Percentiles rank a stretch among this genome's conserved stretches.
These are phyloP conservation scores for Heliconius aoede DNA, from an alignment of 2,888 invertebrate genomes.

Conservation along the genomic window DNA sequence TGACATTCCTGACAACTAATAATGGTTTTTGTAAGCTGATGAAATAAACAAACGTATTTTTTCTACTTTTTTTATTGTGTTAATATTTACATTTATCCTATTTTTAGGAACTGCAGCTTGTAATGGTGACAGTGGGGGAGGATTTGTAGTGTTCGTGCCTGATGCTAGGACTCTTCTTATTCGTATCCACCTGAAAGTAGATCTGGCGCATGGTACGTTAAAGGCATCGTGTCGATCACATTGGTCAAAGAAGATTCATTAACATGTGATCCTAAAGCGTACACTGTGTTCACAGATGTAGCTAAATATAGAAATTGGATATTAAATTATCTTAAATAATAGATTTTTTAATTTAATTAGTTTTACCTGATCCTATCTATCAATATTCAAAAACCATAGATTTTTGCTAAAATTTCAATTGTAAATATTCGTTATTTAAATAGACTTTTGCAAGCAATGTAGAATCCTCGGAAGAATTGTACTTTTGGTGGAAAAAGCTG, in stretches of 20 bases:
- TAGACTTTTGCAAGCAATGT: not conserved
- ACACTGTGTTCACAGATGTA: conserved; percentile 73
- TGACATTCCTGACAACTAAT: not conserved
- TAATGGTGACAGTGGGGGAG: conserved; percentile 80
- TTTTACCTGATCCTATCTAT: not conserved
- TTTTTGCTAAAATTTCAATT: too few relatives aligned
- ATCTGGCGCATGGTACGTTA: conserved; percentile 57
- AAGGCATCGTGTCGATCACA: conserved; percentile 60
- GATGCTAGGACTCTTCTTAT: conserved; percentile 42
- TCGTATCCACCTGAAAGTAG: conserved; percentile 44
- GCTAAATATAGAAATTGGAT: conserved; percentile 59
- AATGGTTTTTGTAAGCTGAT: not conserved
- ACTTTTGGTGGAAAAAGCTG: too few relatives aligned
- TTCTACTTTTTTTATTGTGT: not conserved
- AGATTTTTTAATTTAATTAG: not conserved
- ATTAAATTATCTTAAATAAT: conserved; percentile 23
- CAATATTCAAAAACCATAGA: too few relatives aligned
- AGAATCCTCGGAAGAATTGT: not conserved
- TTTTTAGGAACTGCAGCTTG: conserved; percentile 72
- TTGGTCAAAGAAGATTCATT: conserved; percentile 51
- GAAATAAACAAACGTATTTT: not conserved
- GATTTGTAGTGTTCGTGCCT: conserved; percentile 66
- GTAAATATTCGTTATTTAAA: not conserved
- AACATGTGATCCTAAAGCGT: conserved; percentile 71
- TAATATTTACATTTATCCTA: not conserved